phyloP scores from a whole-genome alignment of 2,888 invertebrate species.

The Agrochola circellaris region DNA sequence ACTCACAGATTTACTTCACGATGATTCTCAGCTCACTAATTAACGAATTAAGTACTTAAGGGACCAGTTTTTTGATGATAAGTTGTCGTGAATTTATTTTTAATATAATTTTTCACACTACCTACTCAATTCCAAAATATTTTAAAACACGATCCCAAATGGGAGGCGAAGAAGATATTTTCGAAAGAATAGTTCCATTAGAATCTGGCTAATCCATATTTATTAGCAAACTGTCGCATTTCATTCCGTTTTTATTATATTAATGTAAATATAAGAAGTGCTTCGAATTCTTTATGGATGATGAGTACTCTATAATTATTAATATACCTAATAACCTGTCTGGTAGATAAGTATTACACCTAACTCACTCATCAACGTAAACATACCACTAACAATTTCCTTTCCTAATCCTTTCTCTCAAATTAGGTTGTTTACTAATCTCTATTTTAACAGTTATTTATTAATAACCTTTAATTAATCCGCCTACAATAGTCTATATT shows the following conservation, averaged over 20 bases:
- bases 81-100: constrained; percentile 14
- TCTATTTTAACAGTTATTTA: constrained; percentile 8
- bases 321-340: neutral
- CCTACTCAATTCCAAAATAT: neutral
- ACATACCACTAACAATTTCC: neutral
- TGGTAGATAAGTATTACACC: neutral
- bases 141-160: constrained; percentile 9
- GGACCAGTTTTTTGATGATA: constrained; percentile 6
- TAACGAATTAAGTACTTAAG: constrained; percentile 23
- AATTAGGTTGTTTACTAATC: constrained; percentile 12
- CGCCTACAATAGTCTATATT: constrained; percentile 41
- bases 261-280: constrained; percentile 24
- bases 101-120: neutral
- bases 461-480: constrained; percentile 33
- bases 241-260: constrained; percentile 30
- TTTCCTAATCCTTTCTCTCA: constrained; percentile 5
- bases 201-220: constrained; percentile 49
- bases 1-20: constrained; percentile 30
- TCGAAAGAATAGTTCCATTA: constrained; percentile 10
- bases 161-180: constrained; percentile 5
- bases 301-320: neutral
- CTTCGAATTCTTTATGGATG: constrained; percentile 4
- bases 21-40: constrained; percentile 32
- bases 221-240: constrained; percentile 51
- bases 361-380: neutral